Evolutionary conservation across 2,113 vertebrate species (phyloP).

Genomic region (Channa maculata): DNA sequence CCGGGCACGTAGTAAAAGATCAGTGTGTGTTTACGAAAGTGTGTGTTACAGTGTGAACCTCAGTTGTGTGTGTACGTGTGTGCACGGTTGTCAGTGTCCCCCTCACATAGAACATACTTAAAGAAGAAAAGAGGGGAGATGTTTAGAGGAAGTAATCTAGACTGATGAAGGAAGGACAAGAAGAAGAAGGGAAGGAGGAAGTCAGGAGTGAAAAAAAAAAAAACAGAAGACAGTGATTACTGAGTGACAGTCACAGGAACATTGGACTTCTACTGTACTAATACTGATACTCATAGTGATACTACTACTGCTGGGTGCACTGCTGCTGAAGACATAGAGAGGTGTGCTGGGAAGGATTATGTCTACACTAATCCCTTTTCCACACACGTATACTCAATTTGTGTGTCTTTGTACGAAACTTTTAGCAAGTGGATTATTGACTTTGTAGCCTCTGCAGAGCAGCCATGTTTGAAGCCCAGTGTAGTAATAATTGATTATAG

Average conservation of each 20-base stretch:
- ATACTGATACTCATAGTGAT: not conserved
- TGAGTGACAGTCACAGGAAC: not conserved
- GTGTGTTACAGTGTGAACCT: conserved; percentile 7
- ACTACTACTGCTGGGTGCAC: not conserved
- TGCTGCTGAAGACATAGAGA: conserved; percentile 24
- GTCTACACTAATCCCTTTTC: conserved; percentile 51
- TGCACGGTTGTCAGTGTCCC: not conserved
- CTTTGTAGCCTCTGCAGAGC: conserved; percentile 39
- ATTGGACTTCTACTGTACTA: conserved; percentile 1
- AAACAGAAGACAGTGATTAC: not conserved
- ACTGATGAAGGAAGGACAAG: not conserved
- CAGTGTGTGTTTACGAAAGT: conserved; percentile 14
- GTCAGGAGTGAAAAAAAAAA: not conserved
- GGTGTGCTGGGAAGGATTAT: conserved; percentile 62
- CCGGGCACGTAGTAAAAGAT: conserved; percentile 39
- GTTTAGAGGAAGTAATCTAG: not conserved
- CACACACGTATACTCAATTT: conserved; percentile 21
- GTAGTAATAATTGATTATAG: not conserved
- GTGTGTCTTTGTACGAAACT: conserved; percentile 52
- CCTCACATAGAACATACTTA: conserved; percentile 23
- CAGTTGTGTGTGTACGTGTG: not conserved
- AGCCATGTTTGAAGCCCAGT: conserved; percentile 57
- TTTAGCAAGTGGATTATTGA: conserved; percentile 68
- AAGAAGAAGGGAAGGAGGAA: not conserved
- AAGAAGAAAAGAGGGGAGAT: not conserved